Percentiles rank a stretch among this genome's conserved stretches.
These are phyloP conservation scores for Tipula unca DNA, from an alignment of 2,888 invertebrate species.

Conservation along the genomic window DNA sequence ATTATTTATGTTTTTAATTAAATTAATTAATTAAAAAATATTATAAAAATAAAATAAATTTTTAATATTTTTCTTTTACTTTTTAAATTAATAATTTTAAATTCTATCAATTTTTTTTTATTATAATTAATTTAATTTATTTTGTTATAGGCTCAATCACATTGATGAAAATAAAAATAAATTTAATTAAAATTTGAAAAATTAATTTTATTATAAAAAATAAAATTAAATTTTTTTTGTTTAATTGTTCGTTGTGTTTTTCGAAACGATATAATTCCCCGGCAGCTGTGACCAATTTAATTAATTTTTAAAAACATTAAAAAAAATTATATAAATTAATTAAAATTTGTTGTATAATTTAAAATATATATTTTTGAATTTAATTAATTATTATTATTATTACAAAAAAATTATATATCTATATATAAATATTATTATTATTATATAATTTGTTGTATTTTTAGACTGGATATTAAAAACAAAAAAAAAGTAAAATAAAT, in stretches of 20 bases:
- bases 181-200: neutral
- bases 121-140: constrained; percentile 17
- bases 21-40: neutral
- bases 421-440: neutral
- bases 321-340: neutral
- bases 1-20: neutral
- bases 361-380: constrained; percentile 10
- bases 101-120: constrained; percentile 9
- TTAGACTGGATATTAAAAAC: neutral
- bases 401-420: neutral
- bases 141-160: constrained; percentile 20
- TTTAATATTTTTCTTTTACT: neutral
- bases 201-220: constrained; percentile 14
- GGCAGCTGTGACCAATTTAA: constrained; percentile 17
- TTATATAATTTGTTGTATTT: constrained; percentile 14
- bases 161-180: constrained; percentile 18
- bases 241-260: neutral
- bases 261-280: constrained; percentile 18
- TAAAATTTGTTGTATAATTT: neutral
- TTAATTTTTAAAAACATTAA: neutral
- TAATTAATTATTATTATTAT: neutral
- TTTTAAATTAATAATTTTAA: neutral
- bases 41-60: constrained; percentile 16
- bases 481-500: neutral
- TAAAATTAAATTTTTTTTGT: constrained; percentile 16